phyloP scores from a whole-genome alignment of 2,888 invertebrate species.

The Atethmia centrago region DNA sequence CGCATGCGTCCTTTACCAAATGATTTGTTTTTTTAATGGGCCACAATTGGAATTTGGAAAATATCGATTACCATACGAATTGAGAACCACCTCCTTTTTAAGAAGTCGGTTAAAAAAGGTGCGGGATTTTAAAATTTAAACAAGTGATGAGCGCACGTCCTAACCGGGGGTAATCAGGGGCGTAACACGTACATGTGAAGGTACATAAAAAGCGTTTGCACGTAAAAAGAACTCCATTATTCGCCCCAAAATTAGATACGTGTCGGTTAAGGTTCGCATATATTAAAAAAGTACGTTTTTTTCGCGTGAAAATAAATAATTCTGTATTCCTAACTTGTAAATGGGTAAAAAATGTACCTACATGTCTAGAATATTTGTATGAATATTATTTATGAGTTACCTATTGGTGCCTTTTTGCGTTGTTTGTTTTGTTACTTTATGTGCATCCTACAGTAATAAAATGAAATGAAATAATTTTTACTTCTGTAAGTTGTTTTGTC shows the following conservation, averaged over 20 bases:
- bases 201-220: conserved; percentile 74
- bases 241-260: conserved; percentile 77
- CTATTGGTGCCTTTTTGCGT: neutral
- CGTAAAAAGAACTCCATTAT: conserved; percentile 77
- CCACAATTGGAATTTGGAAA: no score
- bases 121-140: conserved; percentile 55
- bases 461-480: no score
- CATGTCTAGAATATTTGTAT: conserved; percentile 12
- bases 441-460: neutral
- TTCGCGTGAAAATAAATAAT: conserved; percentile 51
- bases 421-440: neutral
- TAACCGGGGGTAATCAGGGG: conserved; percentile 57
- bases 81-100: no score
- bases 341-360: conserved; percentile 19
- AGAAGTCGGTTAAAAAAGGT: conserved; percentile 17
- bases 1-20: no score
- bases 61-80: no score
- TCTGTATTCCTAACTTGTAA: conserved; percentile 37
- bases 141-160: conserved; percentile 57
- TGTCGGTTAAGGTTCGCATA: conserved; percentile 65
- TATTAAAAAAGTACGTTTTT: conserved; percentile 65
- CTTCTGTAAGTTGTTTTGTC: no score
- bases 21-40: no score
- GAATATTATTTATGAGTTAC: conserved; percentile 1
- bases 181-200: conserved; percentile 65